Evolutionary conservation across 1,140 invertebrate genomes (phyloP).

Genomic region (Drosophila sucinea): DNA sequence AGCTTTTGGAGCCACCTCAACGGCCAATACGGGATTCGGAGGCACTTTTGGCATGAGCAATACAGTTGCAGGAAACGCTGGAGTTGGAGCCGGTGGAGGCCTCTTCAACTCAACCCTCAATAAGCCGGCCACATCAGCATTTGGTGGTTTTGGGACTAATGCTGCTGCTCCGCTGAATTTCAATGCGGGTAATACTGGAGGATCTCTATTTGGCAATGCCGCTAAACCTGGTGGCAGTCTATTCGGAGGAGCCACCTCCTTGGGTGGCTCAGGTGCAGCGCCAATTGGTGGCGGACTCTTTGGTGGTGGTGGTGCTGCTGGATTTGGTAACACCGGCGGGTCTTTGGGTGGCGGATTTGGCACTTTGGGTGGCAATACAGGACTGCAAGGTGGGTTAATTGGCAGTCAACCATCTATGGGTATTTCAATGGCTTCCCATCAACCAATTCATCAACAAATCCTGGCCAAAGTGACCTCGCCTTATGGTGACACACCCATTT

Average conservation of each 20-base stretch:
- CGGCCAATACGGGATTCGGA: constrained; percentile 69
- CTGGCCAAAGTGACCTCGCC: constrained; percentile 88
- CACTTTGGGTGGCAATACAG: constrained; percentile 39
- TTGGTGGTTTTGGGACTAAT: constrained; percentile 80
- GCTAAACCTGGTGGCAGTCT: constrained; percentile 76
- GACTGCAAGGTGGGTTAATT: constrained; percentile 49
- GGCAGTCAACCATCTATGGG: constrained; percentile 44
- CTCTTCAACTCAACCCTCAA: constrained; percentile 85
- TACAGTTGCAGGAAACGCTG: constrained; percentile 77
- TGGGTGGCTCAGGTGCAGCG: constrained; percentile 47
- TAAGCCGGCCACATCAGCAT: constrained; percentile 83
- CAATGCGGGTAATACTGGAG: constrained; percentile 82
- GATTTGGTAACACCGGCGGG: constrained; percentile 46
- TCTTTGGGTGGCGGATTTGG: constrained; percentile 54
- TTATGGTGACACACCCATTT: constrained; percentile 90
- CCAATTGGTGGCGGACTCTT: constrained; percentile 82
- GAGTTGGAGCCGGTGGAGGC: constrained; percentile 83
- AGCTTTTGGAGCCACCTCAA: constrained; percentile 70
- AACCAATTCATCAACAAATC: constrained; percentile 87
- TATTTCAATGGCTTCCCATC: constrained; percentile 52
- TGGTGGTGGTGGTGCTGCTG: constrained; percentile 78
- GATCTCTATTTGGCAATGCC: constrained; percentile 78
- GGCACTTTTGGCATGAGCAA: constrained; percentile 65
- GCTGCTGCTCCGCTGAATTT: constrained; percentile 80
- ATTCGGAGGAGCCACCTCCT: constrained; percentile 75